Base-by-base conservation (phyloP, 1,140 invertebrate species). In the Dreissena polymorpha region DNA sequence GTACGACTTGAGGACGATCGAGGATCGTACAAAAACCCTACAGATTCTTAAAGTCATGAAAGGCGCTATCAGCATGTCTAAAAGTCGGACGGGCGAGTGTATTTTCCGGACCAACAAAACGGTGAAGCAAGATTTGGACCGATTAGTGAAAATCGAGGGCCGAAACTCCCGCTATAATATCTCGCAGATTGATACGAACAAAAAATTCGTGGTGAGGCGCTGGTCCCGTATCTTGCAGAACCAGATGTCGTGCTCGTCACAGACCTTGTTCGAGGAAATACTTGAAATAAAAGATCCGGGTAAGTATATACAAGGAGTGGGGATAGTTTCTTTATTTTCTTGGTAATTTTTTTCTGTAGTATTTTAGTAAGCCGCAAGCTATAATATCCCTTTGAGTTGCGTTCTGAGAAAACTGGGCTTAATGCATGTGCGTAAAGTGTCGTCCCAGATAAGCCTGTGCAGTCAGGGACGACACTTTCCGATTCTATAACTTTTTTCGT, bases 51-150 rank as follows among this genome's bases (percentile, higher is more conserved):
- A 74, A 14, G 82, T 87, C 14, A 80, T 87, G 81, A 87, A 87
- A 67, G 86, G 86, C 16, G 84, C 84, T 25, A 84, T 87, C 18
- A 87, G 84, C 68, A 71, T 86, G 76, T 87, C 86, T n/a, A 76
- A 83, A 65, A 86, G 84, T 64, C 79, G 77, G 25, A 85, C 87
- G 1, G 87, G 87, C 5, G 85, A 88, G 25, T 86, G 85, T 13
- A 85, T 86, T 63, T 88, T 85, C 70, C 75, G 79, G 51, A 85
- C 82, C 57, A 88, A 88, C 74, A 85, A 85, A 69, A 79, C 83
- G 50, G 87, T 86, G 53, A 85, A 83, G 80, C 85, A 84, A 74
- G 78, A 82, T 8, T 67, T 88, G 49, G 69, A 83, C 14, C 57
- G 81, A 27, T 21, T 64, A 18, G n/a, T 88, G 14, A 49, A 60